These are phyloP conservation scores for Perca flavescens DNA, from an alignment of 2,113 vertebrate genomes.

Conservation along the genomic window DNA sequence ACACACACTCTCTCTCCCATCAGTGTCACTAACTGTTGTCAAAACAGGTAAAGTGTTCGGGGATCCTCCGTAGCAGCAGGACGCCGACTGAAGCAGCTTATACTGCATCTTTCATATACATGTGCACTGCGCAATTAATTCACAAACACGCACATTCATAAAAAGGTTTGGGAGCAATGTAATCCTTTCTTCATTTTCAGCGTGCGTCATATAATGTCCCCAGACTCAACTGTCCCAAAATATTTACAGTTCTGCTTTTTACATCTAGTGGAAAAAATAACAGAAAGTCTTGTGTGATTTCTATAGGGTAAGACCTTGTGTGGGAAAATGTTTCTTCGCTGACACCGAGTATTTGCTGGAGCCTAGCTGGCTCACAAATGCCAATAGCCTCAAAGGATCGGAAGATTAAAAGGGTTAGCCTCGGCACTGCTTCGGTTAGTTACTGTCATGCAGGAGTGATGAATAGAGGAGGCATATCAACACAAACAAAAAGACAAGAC, in stretches of 20 bases:
- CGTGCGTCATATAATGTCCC: not conserved
- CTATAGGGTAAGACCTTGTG: not conserved
- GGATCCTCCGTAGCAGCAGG: slow-evolving; percentile 22
- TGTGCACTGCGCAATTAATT: not conserved
- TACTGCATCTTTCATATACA: not conserved
- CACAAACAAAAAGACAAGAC: not conserved
- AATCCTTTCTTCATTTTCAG: not conserved
- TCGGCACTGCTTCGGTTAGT: slow-evolving; percentile 1
- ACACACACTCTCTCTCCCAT: not conserved
- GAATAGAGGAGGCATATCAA: not conserved
- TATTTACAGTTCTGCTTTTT: slow-evolving; percentile 9
- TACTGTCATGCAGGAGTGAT: slow-evolving; percentile 4
- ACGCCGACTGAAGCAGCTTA: not conserved
- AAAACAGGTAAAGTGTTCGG: slow-evolving; percentile 25
- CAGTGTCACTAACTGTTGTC: slow-evolving; percentile 36
- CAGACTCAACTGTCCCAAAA: not conserved
- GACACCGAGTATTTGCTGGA: not conserved
- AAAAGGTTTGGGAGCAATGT: slow-evolving; percentile 6
- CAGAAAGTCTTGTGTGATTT: slow-evolving; percentile 13
- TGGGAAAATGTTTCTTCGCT: slow-evolving; percentile 31
- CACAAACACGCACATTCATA: slow-evolving; percentile 6
- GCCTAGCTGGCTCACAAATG: not conserved
- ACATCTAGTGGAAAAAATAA: slow-evolving; percentile 18
- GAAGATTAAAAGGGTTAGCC: slow-evolving; percentile 19
- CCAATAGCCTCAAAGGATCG: not conserved